Conservation (phyloP, 2,113 vertebrate genomes). For the Burhinus oedicnemus region DNA sequence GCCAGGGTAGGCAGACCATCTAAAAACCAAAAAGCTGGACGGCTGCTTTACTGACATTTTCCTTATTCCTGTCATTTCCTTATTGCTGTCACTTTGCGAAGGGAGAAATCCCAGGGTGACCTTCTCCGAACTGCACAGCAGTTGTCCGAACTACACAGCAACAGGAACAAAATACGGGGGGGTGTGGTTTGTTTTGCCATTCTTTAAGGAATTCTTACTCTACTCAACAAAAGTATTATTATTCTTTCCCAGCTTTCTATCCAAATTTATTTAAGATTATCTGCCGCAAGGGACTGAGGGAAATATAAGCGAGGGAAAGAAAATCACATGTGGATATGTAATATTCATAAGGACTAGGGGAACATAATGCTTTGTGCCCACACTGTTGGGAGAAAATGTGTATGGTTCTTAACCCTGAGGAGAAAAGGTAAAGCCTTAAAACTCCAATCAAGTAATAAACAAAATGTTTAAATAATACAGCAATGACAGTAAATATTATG, state of each 20-base stretch:
- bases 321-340: background rate
- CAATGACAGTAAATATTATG: background rate
- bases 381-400: background rate
- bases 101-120: background rate
- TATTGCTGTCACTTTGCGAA: background rate
- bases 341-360: background rate
- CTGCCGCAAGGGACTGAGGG: background rate
- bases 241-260: background rate
- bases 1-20: background rate
- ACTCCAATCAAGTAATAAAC: background rate
- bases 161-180: background rate
- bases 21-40: background rate
- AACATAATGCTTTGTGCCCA: background rate
- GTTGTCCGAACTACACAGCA: background rate
- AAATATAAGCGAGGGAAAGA: background rate
- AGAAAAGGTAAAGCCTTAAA: background rate
- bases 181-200: accelerated
- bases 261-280: background rate
- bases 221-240: background rate
- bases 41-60: background rate
- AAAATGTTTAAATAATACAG: constrained; percentile 5
- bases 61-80: background rate
- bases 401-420: background rate
- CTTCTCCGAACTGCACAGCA: background rate
- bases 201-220: background rate